Base-by-base conservation (phyloP, 1,140 invertebrate species). In the Drosophila nasuta region DNA sequence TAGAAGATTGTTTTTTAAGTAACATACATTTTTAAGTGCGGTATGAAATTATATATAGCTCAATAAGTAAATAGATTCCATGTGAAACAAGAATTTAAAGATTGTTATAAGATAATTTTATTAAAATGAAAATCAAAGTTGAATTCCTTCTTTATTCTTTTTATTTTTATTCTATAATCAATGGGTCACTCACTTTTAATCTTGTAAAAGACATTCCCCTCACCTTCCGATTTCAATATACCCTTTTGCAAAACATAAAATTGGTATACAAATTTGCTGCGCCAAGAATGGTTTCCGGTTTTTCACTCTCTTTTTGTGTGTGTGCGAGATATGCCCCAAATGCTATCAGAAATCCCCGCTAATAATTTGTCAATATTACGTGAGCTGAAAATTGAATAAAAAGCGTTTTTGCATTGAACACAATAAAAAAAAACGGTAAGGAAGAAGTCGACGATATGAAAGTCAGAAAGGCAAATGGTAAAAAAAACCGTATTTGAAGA, bases 361-460 rank as follows among this genome's bases (percentile, higher is more conserved):
- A 91, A 91, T 91, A 91, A 91, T 91, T 91, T 91, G 89, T 91
- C 89, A 91, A 91, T 89, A 91, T 89, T 91, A 91, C 83, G 88
- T 91, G 88, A 91, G 89, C 76, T 75, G 88, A 91, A 89, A 91
- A 91, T 91, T 88, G 81, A 91, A 91, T 91, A 82, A 91, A 91
- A 91, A 91, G 57, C 86, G 75, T 74, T 88, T 88, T 88, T 87
- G 73, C 85, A 87, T 89, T 76, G 77, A 49, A 46, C 69, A 52
- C 30, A 62, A 38, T 6, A 38, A 56, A 4, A 20, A 25, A 63
- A 56, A 38, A 46, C 28, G 13, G 8, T 25, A 25, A 41, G 60
- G 51, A n/a, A 17, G n/a, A 58, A 66, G 15, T 56, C 2, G 6
- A 17, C 15, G 15, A 17, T 43, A 17, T 7, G 13, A 25, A 63